Base-by-base conservation (phyloP, 2,888 invertebrate genomes). In the Cactoblastis cactorum region DNA sequence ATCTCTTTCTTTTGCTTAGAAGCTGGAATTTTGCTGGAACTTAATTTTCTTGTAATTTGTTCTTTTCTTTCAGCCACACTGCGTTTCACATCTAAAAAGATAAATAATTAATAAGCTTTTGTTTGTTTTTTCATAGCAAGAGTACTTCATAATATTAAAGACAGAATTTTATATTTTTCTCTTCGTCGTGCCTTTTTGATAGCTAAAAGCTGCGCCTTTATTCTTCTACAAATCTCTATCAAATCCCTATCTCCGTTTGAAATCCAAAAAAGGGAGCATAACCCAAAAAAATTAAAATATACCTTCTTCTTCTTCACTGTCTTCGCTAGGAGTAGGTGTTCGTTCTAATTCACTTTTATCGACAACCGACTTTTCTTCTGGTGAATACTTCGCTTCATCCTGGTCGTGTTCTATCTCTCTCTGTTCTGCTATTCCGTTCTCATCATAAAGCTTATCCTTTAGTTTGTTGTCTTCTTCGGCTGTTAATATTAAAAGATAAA, bases 61-160 rank as follows among this genome's bases (percentile, higher is more conserved):
- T 93, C 93, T 57, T 94, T 93, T 59, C 95, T 86, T 71, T 95
- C 95, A n/a, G 94, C 93, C 24, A 95, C 94, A 46, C 94, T 93
- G 56, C 92, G 92, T 62, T 94, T 94, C 17, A 92, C 69, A 59
- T 83, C 90, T 90, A 50, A 1, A 62, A 57, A 6, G 6, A 22
- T 4, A 22, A 4, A 22, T 4, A 4, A 6, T 4, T 4, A 22
- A 22, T 22, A 22, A 22, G 22, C 6, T 22, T 4, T 22, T 3
- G 6, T 4, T 22, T 22, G 6, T 22, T 22, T n/a, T n/a, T n/a
- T n/a, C n/a, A n/a, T n/a, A n/a, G n/a, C n/a, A n/a, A n/a, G n/a
- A n/a, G n/a, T n/a, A n/a, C n/a, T n/a, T n/a, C n/a, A n/a, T n/a
- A n/a, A n/a, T n/a, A n/a, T n/a, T n/a, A 22, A 22, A 22, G 22